Evolutionary conservation across 2,888 invertebrate genomes (phyloP).

Genomic region (Dasysyrphus albostriatus): DNA sequence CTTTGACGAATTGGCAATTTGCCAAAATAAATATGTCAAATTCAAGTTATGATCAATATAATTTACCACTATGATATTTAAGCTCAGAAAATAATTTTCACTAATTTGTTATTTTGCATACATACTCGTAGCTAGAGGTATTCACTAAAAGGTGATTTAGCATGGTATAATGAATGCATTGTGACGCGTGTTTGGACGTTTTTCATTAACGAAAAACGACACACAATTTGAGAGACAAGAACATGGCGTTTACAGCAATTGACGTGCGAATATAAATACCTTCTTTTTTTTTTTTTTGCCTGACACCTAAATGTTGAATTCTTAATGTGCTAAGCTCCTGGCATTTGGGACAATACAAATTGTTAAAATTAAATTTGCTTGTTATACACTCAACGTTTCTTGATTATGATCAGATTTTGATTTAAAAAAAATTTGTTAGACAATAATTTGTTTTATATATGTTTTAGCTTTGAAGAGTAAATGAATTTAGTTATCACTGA

Average conservation of each 20-base stretch:
- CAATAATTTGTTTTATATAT: no score
- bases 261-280: slow-evolving; percentile 50
- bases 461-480: no score
- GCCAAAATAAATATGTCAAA: slow-evolving; percentile 73
- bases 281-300: background rate
- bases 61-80: slow-evolving; percentile 56
- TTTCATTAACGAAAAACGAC: slow-evolving; percentile 57
- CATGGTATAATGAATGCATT: slow-evolving; percentile 32
- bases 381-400: background rate
- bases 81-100: slow-evolving; percentile 41
- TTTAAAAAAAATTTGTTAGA: background rate
- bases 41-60: slow-evolving; percentile 71
- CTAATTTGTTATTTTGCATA: slow-evolving; percentile 56
- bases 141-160: slow-evolving; percentile 32
- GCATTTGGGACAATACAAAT: background rate
- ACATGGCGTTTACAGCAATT: slow-evolving; percentile 65
- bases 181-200: slow-evolving; percentile 12
- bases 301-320: slow-evolving; percentile 35
- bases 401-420: background rate
- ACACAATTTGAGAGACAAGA: slow-evolving; percentile 51
- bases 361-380: slow-evolving; percentile 1
- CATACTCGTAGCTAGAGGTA: no score
- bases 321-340: slow-evolving; percentile 5
- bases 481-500: no score
- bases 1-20: slow-evolving; percentile 63